A percentile compares a stretch with the other conserved stretches of the same genome.
Evolutionary conservation across 1,140 invertebrate genomes (phyloP).

Genomic region (Diploscapter pachys): DNA sequence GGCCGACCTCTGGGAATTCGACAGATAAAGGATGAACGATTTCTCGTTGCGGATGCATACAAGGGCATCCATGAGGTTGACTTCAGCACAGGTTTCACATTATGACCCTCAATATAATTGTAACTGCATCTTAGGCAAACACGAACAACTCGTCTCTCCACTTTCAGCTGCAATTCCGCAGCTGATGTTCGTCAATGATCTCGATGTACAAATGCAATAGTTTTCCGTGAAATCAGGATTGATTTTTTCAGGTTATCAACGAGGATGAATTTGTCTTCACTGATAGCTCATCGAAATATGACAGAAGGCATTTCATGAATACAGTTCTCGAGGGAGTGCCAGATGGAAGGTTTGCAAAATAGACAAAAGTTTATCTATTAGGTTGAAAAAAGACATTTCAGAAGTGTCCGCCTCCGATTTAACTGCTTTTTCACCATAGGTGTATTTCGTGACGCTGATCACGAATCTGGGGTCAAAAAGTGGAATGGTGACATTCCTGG

Average conservation of each 20-base stretch:
- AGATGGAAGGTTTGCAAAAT: slow-evolving; percentile 57
- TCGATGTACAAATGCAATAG: slow-evolving; percentile 22
- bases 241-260: background rate
- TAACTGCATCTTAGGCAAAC: slow-evolving; percentile 11
- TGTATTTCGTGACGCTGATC: too few relatives aligned
- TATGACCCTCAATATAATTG: background rate
- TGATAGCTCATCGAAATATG: slow-evolving; percentile 59
- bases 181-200: slow-evolving; percentile 43
- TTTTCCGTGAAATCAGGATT: too few relatives aligned
- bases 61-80: slow-evolving; percentile 46
- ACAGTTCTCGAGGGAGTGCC: slow-evolving; percentile 56
- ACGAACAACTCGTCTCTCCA: slow-evolving; percentile 22
- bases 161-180: slow-evolving; percentile 34
- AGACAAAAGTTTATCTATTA: too few relatives aligned
- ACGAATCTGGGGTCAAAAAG: too few relatives aligned
- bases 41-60: slow-evolving; percentile 54
- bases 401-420: background rate
- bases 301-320: slow-evolving; percentile 59
- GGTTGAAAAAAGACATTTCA: too few relatives aligned
- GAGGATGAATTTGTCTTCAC: slow-evolving; percentile 55
- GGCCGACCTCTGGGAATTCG: slow-evolving; percentile 53
- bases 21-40: slow-evolving; percentile 40
- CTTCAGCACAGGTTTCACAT: slow-evolving; percentile 41
- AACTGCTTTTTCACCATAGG: background rate
- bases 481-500: too few relatives aligned